Evolutionary conservation across 2,113 vertebrate species (phyloP).

Genomic region (Callorhinus ursinus): DNA sequence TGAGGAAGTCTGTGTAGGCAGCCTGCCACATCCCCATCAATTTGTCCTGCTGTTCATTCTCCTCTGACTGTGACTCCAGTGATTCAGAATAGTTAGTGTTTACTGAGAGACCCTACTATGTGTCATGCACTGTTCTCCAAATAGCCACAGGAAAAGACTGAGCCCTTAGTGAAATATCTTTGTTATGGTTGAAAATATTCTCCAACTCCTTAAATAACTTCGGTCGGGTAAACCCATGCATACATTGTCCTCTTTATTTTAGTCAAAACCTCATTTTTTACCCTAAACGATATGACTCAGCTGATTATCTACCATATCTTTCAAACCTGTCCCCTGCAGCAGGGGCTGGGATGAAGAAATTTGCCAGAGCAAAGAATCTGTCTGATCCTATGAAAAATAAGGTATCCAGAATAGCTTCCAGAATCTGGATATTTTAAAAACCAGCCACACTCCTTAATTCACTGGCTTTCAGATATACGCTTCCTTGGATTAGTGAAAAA

Average conservation of each 20-base stretch:
- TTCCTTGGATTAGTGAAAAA: conserved; percentile 63
- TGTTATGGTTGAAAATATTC: neutral
- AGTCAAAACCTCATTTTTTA: neutral
- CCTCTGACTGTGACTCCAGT: neutral
- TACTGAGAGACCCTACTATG: neutral
- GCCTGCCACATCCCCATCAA: rapidly evolving
- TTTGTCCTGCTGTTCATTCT: neutral
- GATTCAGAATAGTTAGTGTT: neutral
- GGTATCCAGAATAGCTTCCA: conserved; percentile 7
- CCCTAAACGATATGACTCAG: neutral
- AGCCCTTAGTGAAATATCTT: neutral
- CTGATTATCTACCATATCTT: neutral
- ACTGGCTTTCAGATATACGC: conserved; percentile 52
- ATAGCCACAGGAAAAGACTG: neutral
- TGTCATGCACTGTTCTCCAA: neutral
- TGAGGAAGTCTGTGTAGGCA: neutral
- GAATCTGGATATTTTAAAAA: conserved; percentile 43
- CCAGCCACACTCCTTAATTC: neutral
- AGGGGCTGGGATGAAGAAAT: neutral
- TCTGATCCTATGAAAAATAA: neutral
- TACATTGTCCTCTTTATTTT: conserved; percentile 12
- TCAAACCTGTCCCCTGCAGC: neutral
- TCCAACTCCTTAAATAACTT: neutral
- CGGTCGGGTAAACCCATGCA: neutral
- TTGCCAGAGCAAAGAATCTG: neutral